Conservation (phyloP, 2,888 invertebrate genomes). For the Caenorhabditis virilis region DNA sequence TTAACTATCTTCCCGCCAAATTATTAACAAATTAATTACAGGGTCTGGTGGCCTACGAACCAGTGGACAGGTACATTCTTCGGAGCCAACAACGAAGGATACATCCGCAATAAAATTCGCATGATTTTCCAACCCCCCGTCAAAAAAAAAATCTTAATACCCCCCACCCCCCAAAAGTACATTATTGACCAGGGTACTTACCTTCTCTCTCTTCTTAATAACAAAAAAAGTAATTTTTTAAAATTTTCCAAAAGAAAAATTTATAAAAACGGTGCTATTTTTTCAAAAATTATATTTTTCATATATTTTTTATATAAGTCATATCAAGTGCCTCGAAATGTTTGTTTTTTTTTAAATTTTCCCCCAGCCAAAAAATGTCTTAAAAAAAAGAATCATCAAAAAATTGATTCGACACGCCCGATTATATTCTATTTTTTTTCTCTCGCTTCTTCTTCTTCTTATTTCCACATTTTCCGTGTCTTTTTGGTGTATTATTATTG, state of each 20-base stretch:
- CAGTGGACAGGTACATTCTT: conserved; percentile 65
- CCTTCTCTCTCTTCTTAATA: no score
- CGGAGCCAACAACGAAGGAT: conserved; percentile 60
- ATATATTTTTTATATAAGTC: no score
- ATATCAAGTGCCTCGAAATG: no score
- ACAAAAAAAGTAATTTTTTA: no score
- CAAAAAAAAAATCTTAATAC: no score
- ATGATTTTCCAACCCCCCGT: conserved; percentile 16
- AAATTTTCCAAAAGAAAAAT: not conserved
- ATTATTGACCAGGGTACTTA: no score
- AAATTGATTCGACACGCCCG: not conserved
- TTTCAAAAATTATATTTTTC: no score
- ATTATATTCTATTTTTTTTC: not conserved
- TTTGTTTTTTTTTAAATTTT: not conserved
- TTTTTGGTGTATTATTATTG: conserved; percentile 5
- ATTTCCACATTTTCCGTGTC: not conserved
- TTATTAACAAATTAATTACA: no score
- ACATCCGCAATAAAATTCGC: conserved; percentile 59
- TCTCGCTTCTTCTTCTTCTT: not conserved
- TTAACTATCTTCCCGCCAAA: not conserved
- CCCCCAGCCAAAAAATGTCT: not conserved
- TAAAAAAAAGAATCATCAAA: not conserved
- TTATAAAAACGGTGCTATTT: not conserved
- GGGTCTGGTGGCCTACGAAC: conserved; percentile 65
- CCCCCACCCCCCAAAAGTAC: no score